A percentile compares a stretch with the other conserved stretches of the same genome.
phyloP scores from a whole-genome alignment of 2,888 invertebrate species.

The Salticus scenicus region DNA sequence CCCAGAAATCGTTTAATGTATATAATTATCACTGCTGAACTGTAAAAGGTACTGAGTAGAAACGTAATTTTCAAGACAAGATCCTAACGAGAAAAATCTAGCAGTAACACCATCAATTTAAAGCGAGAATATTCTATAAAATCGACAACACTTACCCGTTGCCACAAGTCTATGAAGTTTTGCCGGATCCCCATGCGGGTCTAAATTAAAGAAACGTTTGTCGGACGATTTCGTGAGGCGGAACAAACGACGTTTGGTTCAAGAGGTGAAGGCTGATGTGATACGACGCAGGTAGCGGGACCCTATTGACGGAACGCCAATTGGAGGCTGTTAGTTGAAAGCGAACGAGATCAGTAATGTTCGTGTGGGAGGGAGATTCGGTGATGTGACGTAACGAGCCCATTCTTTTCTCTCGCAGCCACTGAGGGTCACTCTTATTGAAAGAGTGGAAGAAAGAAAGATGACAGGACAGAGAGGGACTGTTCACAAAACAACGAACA shows the following conservation, averaged over 20 bases:
- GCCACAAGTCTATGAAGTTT: not conserved
- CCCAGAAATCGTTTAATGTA: not conserved
- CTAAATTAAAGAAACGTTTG: constrained; percentile 17
- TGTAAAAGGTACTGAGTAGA: no score
- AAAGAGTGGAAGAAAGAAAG: constrained; percentile 44
- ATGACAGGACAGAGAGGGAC: constrained; percentile 14
- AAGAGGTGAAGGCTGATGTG: constrained; percentile 8
- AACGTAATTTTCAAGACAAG: no score
- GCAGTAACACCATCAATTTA: no score
- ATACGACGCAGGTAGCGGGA: not conserved
- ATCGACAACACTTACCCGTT: not conserved
- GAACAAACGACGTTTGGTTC: constrained; percentile 14
- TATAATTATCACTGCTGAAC: no score
- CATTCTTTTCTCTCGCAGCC: constrained; percentile 33
- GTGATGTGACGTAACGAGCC: constrained; percentile 29
- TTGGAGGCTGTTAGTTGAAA: constrained; percentile 10
- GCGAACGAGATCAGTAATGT: constrained; percentile 19
- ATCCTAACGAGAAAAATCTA: no score
- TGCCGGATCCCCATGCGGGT: constrained; percentile 10
- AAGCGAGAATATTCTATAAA: not conserved
- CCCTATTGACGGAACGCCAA: not conserved
- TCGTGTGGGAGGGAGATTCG: constrained; percentile 36
- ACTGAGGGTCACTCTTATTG: constrained; percentile 57
- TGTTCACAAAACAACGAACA: constrained; percentile 2
- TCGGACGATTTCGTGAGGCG: constrained; percentile 12